Evolutionary conservation across 1,140 invertebrate genomes (phyloP).

Genomic region (Lepidurus arcticus): DNA sequence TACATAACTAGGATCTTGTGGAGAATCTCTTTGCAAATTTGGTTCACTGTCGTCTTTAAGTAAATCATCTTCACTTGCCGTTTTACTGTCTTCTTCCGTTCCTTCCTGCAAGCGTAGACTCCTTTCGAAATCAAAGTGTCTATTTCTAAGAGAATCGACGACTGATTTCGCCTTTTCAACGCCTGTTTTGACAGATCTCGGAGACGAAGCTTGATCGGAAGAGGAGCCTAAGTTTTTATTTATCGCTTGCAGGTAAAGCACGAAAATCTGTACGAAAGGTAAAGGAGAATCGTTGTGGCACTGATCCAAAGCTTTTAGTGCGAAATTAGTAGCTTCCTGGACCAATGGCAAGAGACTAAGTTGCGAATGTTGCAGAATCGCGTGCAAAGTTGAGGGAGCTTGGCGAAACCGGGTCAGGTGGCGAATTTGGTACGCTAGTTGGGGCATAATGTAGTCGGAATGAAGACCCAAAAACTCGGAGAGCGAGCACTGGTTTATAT

Average conservation of each 20-base stretch:
- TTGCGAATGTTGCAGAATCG: background rate
- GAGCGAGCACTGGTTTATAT: background rate
- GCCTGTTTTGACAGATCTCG: background rate
- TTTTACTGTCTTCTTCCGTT: background rate
- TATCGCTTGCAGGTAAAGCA: background rate
- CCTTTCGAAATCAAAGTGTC: background rate
- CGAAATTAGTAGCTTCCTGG: background rate
- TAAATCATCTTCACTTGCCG: too few species aligned
- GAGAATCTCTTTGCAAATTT: background rate
- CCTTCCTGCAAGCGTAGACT: background rate
- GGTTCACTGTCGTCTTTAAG: background rate
- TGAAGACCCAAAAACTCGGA: background rate
- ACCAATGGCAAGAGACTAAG: slow-evolving; percentile 1
- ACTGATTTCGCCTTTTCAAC: background rate
- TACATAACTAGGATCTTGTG: background rate
- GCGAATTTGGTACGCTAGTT: slow-evolving; percentile 6
- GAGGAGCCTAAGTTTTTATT: background rate
- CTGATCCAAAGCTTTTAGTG: background rate
- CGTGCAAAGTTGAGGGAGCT: background rate
- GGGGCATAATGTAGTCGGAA: background rate
- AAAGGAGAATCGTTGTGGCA: background rate
- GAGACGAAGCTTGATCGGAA: background rate
- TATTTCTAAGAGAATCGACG: background rate
- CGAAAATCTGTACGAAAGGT: background rate
- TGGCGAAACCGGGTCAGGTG: background rate